Evolutionary conservation across 2,113 vertebrate genomes (phyloP).

Genomic region (Mohoua ochrocephala): DNA sequence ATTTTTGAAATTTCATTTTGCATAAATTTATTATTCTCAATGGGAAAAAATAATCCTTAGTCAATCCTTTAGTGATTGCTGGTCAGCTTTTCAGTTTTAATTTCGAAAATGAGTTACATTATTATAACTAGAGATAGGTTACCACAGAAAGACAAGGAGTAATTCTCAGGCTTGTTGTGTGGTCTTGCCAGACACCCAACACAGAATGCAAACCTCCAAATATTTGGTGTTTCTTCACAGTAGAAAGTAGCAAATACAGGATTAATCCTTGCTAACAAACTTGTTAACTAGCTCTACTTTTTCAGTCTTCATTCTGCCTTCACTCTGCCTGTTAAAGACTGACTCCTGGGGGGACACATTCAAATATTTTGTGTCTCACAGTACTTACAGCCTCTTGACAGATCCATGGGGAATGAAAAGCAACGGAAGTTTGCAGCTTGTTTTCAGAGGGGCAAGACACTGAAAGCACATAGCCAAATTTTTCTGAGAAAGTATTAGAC

Average conservation of each 20-base stretch:
- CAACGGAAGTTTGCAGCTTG: neutral
- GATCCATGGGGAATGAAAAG: neutral
- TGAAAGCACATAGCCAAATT: neutral
- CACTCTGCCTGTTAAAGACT: neutral
- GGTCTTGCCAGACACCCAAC: neutral
- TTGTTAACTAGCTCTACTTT: neutral
- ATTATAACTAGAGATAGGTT: neutral
- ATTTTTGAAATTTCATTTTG: neutral
- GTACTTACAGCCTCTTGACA: neutral
- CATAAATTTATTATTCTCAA: neutral
- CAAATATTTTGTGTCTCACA: neutral
- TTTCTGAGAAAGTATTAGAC: neutral
- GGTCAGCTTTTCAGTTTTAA: neutral
- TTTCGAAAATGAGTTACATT: neutral
- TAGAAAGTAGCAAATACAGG: neutral
- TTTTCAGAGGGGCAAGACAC: neutral
- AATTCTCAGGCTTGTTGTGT: neutral
- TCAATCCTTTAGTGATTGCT: neutral
- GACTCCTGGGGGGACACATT: neutral
- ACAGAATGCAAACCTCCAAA: neutral
- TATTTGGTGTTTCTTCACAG: neutral
- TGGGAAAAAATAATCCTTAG: neutral
- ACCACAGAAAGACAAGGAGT: neutral
- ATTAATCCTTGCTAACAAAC: neutral
- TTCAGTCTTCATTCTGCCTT: neutral